Base-by-base conservation (phyloP, 2,113 vertebrate species). In the Motacilla tschutschensis region DNA sequence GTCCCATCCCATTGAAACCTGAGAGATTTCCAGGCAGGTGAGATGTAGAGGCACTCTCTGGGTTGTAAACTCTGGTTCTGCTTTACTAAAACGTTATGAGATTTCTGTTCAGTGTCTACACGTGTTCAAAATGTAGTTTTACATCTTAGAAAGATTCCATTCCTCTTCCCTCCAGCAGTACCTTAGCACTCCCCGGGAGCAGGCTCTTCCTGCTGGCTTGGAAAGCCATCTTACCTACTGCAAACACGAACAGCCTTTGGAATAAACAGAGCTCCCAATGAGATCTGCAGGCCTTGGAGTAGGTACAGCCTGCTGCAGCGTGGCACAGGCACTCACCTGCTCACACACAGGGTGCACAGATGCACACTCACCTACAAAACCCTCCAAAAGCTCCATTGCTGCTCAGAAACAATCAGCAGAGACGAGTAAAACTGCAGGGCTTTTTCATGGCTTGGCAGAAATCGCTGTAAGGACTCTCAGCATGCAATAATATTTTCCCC, bases 401-500 rank as follows among this genome's bases (percentile, higher is more conserved):
- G 77, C 69, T 58, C 41, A 70, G n/a, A 59, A 88, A 57, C 14
- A 6, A 17, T 51, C 66, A 12, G 46, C 28, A 24, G 9, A 50
- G 19, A 29, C n/a, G 36, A 71, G 38, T 66, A 14, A 72, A 84
- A 53, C 26, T 21, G 14, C 24, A 33, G 73, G 29, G 17, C 0
- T 73, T 84, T 83, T 71, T 66, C 51, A 12, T 21, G 48, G 47
- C 60, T 94, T 95, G 89, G 77, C 91, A 88, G 69, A 59, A 85
- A 50, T 46, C 2, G 0, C 40, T 48, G 2, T 91, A 78, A 87
- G 71, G 85, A 62, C 76, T 92, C 66, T 83, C 55, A 50, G 63
- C 43, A 20, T 88, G 81, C 60, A 88, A 43, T 89, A 91, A 92
- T 57, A 92, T 92, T 95, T 94, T 92, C 89, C 91, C 79, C 60